Base-by-base conservation (phyloP, 2,113 vertebrate genomes). In the Rhinopomastus cyanomelas region DNA sequence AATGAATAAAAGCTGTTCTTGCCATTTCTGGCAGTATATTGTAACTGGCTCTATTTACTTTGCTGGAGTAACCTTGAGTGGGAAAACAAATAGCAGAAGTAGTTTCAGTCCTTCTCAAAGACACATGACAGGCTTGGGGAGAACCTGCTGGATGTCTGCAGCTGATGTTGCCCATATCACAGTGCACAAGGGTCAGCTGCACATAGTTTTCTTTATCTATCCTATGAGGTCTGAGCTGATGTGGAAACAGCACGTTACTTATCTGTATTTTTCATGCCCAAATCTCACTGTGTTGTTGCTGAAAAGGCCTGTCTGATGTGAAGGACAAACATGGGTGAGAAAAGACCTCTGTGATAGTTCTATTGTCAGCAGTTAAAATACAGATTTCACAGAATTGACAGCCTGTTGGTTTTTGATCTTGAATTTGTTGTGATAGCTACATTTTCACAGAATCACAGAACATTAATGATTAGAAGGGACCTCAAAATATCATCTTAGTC, bases 51-150 rank as follows among this genome's bases (percentile, higher is more conserved):
- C 61, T 61, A 15, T 61, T 25, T n/a, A 5, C 22, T 16, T 75
- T n/a, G 6, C 29, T 82, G 22, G 21, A 57, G 39, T 30, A 39
- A 69, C 76, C 44, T 65, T 53, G 10, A 64, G 29, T 22, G 30
- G 8, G 4, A 52, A 87, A 42, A 46, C 25, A 71, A 74, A 37
- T 32, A 15, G 1, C 32, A 49, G 11, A 68, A 80, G 55, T 37
- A 36, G 16, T 72, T 85, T 82, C 19, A 55, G 51, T 30, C 29
- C 17, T 49, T 62, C 46, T 72, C 14, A 3, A 16, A 67, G 53
- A 25, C 44, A 8, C 5, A 0, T 5, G 3, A 37, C 6, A 2
- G 53, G 34, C 9, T 79, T 20, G 3, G 22, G 21, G 37, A 19
- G 11, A 13, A 66, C 25, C 12, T 14, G 19, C 11, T 60, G 62